phyloP scores from a whole-genome alignment of 2,797 vertebrate genomes.

The Melanotaenia boesemani region DNA sequence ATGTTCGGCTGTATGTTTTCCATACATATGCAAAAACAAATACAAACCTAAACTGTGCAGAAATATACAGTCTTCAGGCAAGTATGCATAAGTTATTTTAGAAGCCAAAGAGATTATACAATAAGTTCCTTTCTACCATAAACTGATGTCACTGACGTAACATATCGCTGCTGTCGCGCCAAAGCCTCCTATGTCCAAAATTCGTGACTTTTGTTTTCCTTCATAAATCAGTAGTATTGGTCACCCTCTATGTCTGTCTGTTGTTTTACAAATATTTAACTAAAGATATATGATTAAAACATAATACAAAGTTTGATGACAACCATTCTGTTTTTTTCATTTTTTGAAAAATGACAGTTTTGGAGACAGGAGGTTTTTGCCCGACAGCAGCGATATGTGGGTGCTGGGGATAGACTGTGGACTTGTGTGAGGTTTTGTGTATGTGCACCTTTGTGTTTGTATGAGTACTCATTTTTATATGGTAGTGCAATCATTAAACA shows the following conservation, averaged over 20 bases:
- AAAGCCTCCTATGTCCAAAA: no score
- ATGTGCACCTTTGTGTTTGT: not conserved
- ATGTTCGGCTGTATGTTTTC: not conserved
- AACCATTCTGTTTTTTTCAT: no score
- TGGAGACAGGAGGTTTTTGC: no score
- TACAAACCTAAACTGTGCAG: not conserved
- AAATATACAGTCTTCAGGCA: constrained; percentile 30
- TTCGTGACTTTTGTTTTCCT: no score
- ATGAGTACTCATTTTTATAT: not conserved
- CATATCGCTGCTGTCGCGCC: no score
- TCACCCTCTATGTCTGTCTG: no score
- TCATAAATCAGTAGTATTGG: no score
- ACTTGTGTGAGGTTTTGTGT: not conserved
- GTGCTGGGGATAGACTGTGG: constrained; percentile 8
- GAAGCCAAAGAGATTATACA: constrained; percentile 66
- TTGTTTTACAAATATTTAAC: no score
- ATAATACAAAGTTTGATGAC: no score
- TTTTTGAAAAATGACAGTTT: no score
- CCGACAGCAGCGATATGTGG: no score
- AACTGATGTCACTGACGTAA: constrained; percentile 51
- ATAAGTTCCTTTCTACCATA: constrained; percentile 44
- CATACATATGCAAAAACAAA: constrained; percentile 11
- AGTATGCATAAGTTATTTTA: constrained; percentile 37
- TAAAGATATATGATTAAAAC: no score
- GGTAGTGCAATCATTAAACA: constrained; percentile 11